These are phyloP conservation scores for Unio pictorum DNA, from an alignment of 2,888 invertebrate species.

Conservation along the genomic window DNA sequence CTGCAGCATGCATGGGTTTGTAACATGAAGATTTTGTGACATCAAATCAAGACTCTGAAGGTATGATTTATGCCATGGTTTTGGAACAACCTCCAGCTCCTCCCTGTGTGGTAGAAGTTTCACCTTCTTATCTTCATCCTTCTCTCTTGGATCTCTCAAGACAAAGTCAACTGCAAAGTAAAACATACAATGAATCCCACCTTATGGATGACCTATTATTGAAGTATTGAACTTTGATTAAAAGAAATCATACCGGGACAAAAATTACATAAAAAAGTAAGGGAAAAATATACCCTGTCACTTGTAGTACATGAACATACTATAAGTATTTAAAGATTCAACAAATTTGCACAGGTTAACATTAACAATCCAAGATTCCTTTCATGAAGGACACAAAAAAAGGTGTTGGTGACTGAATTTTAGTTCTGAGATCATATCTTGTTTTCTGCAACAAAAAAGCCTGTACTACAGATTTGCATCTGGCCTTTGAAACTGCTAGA, in stretches of 20 bases:
- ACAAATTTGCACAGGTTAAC: no score
- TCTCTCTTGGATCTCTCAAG: conserved; percentile 81
- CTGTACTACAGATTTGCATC: no score
- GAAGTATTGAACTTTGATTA: not conserved
- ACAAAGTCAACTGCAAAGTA: conserved; percentile 85
- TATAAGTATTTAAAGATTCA: no score
- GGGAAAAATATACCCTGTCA: no score
- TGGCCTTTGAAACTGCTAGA: no score
- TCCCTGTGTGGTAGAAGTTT: conserved; percentile 71
- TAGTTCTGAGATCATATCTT: no score
- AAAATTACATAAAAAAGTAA: not conserved
- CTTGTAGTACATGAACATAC: no score
- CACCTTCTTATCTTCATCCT: conserved; percentile 65
- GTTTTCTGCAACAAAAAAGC: no score
- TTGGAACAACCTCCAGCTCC: conserved; percentile 78
- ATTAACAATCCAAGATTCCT: no score
- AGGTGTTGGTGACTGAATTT: no score
- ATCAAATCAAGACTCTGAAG: conserved; percentile 74
- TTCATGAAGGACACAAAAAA: no score
- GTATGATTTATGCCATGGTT: conserved; percentile 79
- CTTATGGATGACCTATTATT: not conserved
- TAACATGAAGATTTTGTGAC: conserved; percentile 79
- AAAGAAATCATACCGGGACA: not conserved
- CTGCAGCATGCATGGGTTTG: conserved; percentile 87
- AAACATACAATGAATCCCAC: not conserved